Evolutionary conservation across 2,797 vertebrate species (phyloP), one percentile per base, ranked within the genome.

Genomic region (Simalia tracyae): DNA sequence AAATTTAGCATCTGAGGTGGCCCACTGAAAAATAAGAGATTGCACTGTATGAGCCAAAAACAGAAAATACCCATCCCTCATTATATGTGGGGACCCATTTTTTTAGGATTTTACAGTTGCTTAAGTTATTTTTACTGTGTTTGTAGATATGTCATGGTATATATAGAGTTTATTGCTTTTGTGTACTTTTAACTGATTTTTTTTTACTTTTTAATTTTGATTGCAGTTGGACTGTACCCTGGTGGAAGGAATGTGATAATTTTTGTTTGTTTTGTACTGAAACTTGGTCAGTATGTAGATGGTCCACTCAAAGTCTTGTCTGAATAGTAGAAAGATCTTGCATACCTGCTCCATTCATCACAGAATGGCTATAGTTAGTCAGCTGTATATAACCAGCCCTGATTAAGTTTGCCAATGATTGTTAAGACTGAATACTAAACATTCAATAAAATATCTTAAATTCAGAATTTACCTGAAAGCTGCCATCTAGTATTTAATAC

Each of bases 391-490:
- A 28, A 50, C 2, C 56, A 86, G 61, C 28, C 28, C n/a, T 14
- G 17, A 28, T 64, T 17, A 26, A 66, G 28, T 59, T 10, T n/a
- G 1, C 68, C 31, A 72, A 87, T 28, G 59, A 68, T 91, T 46
- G 10, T 72, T 22, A 60, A 76, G 24, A n/a, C 15, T 46, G n/a
- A 91, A 50, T 46, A 91, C 24, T 87, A 76, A 91, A 24, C 24
- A 63, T 17, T 42, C 26, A 46, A 57, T 87, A 50, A 87, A 84
- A 6, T 50, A 63, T 90, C 54, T 17, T 17, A 91, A 56, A 87
- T 31, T 46, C 57, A 91, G n/a, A 87, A 87, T 22, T 90, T 84
- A 90, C 60, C 90, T 91, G 56, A 87, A 87, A 60, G 85, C 28
- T 68, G 56, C 85, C 36, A 87, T 91, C 36, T 46, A 87, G 10